Evolutionary conservation across 2,797 vertebrate genomes (phyloP).

Genomic region (Malurus splendens): DNA sequence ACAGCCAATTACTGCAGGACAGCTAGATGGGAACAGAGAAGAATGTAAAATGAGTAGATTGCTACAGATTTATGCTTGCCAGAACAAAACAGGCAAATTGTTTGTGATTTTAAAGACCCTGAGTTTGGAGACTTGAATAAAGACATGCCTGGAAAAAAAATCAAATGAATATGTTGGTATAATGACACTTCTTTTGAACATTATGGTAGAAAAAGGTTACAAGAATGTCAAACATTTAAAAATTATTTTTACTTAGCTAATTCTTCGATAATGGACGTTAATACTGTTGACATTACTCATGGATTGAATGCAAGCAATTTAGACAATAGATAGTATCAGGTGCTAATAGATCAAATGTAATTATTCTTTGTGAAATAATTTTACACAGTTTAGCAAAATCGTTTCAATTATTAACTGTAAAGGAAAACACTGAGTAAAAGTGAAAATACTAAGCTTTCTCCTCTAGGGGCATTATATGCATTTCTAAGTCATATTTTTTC

Average conservation of each 20-base stretch:
- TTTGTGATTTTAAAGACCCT: conserved; percentile 13
- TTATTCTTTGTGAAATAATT: conserved; percentile 56
- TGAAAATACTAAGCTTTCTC: conserved; percentile 52
- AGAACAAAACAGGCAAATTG: conserved; percentile 31
- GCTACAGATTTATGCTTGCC: conserved; percentile 41
- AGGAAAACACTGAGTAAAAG: conserved; percentile 49
- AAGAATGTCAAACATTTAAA: conserved; percentile 39
- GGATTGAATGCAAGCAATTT: conserved; percentile 55
- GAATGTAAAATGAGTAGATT: conserved; percentile 10
- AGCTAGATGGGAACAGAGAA: neutral
- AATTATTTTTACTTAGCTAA: conserved; percentile 38
- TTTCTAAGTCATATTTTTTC: conserved; percentile 62
- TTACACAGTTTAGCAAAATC: conserved; percentile 28
- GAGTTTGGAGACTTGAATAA: neutral
- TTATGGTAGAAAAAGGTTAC: neutral
- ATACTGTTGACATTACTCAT: conserved; percentile 47
- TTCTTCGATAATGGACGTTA: conserved; percentile 27
- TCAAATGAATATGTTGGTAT: neutral
- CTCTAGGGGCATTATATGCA: conserved; percentile 55
- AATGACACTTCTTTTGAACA: neutral
- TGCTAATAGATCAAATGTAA: conserved; percentile 57
- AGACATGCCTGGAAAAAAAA: neutral
- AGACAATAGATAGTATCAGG: conserved; percentile 55
- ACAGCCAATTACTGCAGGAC: conserved; percentile 8
- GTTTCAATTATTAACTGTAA: conserved; percentile 42